These are phyloP conservation scores for Paratrypauchen microcephalus DNA, from an alignment of 2,797 vertebrate genomes.

Conservation along the genomic window DNA sequence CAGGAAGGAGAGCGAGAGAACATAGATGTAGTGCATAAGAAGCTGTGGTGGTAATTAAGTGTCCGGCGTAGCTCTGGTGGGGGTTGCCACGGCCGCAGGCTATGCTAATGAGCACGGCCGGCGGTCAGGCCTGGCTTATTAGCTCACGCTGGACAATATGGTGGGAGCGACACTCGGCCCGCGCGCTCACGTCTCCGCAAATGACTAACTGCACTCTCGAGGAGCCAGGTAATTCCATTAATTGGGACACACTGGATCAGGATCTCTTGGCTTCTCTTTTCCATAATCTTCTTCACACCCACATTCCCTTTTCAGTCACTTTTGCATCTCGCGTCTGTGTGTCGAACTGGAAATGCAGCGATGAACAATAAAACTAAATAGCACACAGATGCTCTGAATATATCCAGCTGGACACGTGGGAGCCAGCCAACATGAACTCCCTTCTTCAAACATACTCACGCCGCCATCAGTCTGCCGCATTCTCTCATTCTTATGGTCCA, in stretches of 20 bases:
- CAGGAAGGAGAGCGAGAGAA: conserved; percentile 39
- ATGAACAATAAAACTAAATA: conserved; percentile 24
- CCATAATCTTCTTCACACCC: conserved; percentile 43
- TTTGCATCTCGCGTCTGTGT: not conserved
- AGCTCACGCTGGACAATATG: conserved; percentile 76
- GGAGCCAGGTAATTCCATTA: conserved; percentile 76
- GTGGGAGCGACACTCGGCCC: conserved; percentile 65
- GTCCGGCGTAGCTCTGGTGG: conserved; percentile 72
- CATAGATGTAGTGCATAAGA: conserved; percentile 58
- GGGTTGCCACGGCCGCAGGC: conserved; percentile 75
- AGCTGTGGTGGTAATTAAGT: conserved; percentile 78
- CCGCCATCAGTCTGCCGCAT: conserved; percentile 26
- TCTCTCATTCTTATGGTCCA: conserved; percentile 26
- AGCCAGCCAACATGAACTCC: conserved; percentile 21
- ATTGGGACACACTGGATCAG: conserved; percentile 71
- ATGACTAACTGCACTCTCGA: conserved; percentile 72
- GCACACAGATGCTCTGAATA: conserved; percentile 39
- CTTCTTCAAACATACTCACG: conserved; percentile 11
- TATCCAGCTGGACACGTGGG: conserved; percentile 37
- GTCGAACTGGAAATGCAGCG: conserved; percentile 21
- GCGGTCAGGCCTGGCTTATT: conserved; percentile 78
- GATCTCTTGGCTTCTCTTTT: conserved; percentile 50
- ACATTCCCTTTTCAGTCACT: conserved; percentile 13
- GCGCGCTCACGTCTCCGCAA: conserved; percentile 64
- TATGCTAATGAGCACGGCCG: conserved; percentile 81